Evolutionary conservation across 2,888 invertebrate genomes (phyloP).

Genomic region (Diaphora mendica): DNA sequence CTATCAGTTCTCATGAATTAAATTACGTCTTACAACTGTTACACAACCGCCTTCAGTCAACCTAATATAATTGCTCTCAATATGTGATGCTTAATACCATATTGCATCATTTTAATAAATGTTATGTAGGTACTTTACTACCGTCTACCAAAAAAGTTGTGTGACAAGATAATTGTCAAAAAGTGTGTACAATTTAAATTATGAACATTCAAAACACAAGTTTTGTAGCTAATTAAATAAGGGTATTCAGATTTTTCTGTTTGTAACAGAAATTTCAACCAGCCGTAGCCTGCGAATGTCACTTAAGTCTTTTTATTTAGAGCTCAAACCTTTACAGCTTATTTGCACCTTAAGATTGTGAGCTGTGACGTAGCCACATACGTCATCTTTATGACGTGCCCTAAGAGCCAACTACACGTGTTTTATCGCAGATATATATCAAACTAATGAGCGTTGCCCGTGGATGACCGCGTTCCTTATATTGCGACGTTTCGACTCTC

Average conservation of each 20-base stretch:
- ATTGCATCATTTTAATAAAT: slow-evolving; percentile 30
- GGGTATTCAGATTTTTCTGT: background rate
- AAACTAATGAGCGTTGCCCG: slow-evolving; percentile 68
- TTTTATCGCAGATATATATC: slow-evolving; percentile 65
- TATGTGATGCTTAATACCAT: slow-evolving; percentile 31
- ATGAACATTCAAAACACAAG: slow-evolving; percentile 1
- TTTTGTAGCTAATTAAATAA: background rate
- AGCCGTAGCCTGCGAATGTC: too few relatives aligned
- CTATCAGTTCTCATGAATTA: slow-evolving; percentile 49
- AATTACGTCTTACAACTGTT: slow-evolving; percentile 50
- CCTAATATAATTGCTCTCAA: slow-evolving; percentile 53
- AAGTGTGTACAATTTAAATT: slow-evolving; percentile 13
- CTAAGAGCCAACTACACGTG: slow-evolving; percentile 53
- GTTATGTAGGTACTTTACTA: background rate
- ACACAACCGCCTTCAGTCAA: slow-evolving; percentile 40
- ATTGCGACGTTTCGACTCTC: slow-evolving; percentile 61
- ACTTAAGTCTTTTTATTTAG: slow-evolving; percentile 8
- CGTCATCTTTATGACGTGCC: slow-evolving; percentile 36
- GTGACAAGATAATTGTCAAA: background rate
- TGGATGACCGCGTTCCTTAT: slow-evolving; percentile 61
- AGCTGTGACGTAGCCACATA: slow-evolving; percentile 6
- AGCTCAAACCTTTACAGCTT: background rate
- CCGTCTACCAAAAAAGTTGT: background rate
- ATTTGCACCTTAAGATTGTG: slow-evolving; percentile 9
- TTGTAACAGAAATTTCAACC: too few relatives aligned